Percentiles rank a stretch among this genome's conserved stretches.
These are phyloP conservation scores for Oenanthe melanoleuca DNA, from an alignment of 2,113 vertebrate genomes.

Conservation along the genomic window DNA sequence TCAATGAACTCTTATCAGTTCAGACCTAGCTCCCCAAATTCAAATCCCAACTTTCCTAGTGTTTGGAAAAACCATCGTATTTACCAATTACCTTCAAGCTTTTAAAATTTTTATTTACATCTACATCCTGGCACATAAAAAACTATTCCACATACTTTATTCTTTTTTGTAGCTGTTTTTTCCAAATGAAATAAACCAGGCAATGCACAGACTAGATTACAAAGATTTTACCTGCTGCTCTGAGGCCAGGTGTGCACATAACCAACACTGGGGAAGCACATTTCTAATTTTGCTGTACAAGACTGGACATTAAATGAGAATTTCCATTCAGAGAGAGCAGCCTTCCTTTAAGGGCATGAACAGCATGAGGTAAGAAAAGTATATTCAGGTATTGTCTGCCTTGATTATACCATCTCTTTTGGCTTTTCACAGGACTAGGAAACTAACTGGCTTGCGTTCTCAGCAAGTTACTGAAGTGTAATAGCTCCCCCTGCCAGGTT, in stretches of 20 bases:
- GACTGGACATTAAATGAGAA: constrained; percentile 3
- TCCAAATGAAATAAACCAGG: background rate
- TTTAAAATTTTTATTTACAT: background rate
- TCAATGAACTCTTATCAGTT: background rate
- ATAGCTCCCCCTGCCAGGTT: constrained; percentile 72
- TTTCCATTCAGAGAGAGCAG: background rate
- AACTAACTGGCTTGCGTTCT: background rate
- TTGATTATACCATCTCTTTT: background rate
- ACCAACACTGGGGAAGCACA: background rate
- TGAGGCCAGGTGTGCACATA: background rate
- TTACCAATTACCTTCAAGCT: background rate
- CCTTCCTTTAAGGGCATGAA: background rate
- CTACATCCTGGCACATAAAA: background rate
- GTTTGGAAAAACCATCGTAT: background rate
- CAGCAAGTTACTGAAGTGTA: constrained; percentile 52
- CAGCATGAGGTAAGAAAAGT: background rate
- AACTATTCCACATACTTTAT: background rate
- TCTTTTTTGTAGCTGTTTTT: background rate
- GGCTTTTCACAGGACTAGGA: background rate
- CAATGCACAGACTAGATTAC: background rate
- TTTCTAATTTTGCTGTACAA: constrained; percentile 11
- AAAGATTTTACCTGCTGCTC: background rate
- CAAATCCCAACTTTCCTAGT: background rate
- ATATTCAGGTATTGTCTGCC: background rate
- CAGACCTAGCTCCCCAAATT: background rate